A percentile compares a stretch with the other conserved stretches of the same genome.
These are phyloP conservation scores for Pristionchus arcanus DNA, from an alignment of 2,888 invertebrate species.

Conservation along the genomic window DNA sequence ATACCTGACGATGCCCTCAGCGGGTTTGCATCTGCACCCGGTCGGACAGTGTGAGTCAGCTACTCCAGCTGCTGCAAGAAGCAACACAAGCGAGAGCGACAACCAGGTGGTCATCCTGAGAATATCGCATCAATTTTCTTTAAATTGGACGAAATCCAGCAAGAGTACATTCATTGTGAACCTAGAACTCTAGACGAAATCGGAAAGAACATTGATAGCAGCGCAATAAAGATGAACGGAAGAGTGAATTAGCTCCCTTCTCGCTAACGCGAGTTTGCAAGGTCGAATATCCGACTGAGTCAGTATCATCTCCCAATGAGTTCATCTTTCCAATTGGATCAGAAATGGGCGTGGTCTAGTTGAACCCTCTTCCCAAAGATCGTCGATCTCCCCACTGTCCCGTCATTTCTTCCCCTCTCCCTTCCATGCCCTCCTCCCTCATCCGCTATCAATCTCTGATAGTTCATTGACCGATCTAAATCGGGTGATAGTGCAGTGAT, in stretches of 20 bases:
- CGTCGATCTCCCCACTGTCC: not conserved
- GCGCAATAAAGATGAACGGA: not conserved
- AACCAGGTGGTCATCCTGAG: conserved; percentile 39
- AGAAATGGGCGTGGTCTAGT: not conserved
- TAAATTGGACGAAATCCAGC: too few relatives aligned
- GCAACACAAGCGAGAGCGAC: conserved; percentile 1
- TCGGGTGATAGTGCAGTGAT: not conserved
- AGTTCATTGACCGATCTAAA: conserved; percentile 39
- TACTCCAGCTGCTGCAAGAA: not conserved
- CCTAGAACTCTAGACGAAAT: not conserved
- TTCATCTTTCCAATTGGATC: not conserved
- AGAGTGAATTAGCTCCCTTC: not conserved
- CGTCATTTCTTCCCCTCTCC: not conserved
- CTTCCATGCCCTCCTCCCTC: not conserved
- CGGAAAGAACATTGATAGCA: not conserved
- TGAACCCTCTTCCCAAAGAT: not conserved
- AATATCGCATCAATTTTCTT: not conserved
- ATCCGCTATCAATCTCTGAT: conserved; percentile 10
- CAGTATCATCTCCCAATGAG: not conserved
- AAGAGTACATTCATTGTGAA: not conserved
- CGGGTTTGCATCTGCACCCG: conserved; percentile 14
- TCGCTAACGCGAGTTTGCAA: conserved; percentile 5
- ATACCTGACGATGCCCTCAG: conserved; percentile 30
- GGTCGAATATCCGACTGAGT: conserved; percentile 23
- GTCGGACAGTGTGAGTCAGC: not conserved